Base-by-base conservation (phyloP, 1,140 invertebrate genomes). In the Drosophila yakuba region DNA sequence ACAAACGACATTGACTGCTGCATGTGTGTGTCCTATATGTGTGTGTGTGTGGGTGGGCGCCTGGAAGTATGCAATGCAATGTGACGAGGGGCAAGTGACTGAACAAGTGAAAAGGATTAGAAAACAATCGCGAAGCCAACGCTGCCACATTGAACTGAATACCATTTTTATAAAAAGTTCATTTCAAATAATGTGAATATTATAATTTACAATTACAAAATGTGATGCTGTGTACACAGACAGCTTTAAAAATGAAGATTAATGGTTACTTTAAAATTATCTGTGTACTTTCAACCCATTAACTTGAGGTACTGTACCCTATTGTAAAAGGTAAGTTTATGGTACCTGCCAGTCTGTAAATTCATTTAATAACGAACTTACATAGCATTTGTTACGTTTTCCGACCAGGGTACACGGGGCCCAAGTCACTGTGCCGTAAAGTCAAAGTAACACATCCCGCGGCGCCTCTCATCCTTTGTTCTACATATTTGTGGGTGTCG, bases 1-100 rank as follows among this genome's bases (percentile, higher is more conserved):
- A 57, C 45, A 48, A 80, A 58, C 57, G 75, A 39, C 59, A 52
- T 55, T 58, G 61, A 63, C 61, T 80, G 69, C 36, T 32, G 15
- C 25, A 14, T 54, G 52, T 32, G 43, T 39, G 63, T 28, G 7
- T 43, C 23, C 23, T 25, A 4, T 25, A 25, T 25, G 35, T n/a
- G 47, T 38, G 54, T 47, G 15, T 17, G 68, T 44, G 20, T 67
- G 61, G 11, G 47, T 38, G 41, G 17, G 51, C 5, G 64, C 75
- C 78, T 48, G 36, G 58, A 56, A 76, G 83, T 76, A 82, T 79
- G 75, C 83, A 88, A 66, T 47, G 58, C 66, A 78, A 72, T 69
- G 69, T 69, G 52, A 62, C 50, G 52, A 39, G 64, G 59, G 74
- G 48, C 71, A 76, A 78, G 64, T 56, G 78, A 59, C 41, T 62